Evolutionary conservation across 2,113 vertebrate genomes (phyloP), one percentile per base, ranked within the genome.

Genomic region (Hypocryptadius cinnamomeus): DNA sequence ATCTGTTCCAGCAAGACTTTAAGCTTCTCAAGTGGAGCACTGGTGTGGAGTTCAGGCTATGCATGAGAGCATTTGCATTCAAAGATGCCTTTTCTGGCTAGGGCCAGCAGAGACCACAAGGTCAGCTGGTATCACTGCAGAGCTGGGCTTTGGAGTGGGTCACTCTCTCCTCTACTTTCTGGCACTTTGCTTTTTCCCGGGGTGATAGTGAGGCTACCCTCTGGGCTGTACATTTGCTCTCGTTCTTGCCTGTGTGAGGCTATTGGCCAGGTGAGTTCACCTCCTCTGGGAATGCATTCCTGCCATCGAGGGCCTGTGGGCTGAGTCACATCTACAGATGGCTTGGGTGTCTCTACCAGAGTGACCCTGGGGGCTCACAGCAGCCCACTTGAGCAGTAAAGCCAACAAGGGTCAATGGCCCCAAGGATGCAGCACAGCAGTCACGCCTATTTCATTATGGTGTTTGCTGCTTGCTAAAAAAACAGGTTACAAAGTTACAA

Each of bases 201-300:
- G 10, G 24, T n/a, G 24, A 66, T 15, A 68, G 28, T n/a, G 23
- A 53, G 0, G 30, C 25, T 54, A 25, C 10, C 13, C 42, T 37
- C 15, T 7, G 3, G 45, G 19, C 23, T 47, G 9, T 45, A 15
- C 0, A 0, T 64, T 30, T 51, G 68, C 23, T 60, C n/a, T 13
- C 0, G 0, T 81, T 45, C 39, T 53, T 15, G 2, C 4, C 13
- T 39, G 28, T 18, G 9, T 39, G 9, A 66, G 15, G 27, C 42
- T n/a, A 11, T 18, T 74, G 28, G 39, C 9, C 13, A 39, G 28
- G 54, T 37, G 23, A 59, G 8, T 9, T 66, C 15, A 20, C 9
- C 9, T 51, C 33, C 19, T 66, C 28, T n/a, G 39, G 23, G 4
- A 45, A n/a, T 9, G 39, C 0, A 0, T n/a, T 66, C 45, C 53